A percentile compares a stretch with the other conserved stretches of the same genome.
phyloP scores from a whole-genome alignment of 2,797 vertebrate genomes.

The Crocidura indochinensis region DNA sequence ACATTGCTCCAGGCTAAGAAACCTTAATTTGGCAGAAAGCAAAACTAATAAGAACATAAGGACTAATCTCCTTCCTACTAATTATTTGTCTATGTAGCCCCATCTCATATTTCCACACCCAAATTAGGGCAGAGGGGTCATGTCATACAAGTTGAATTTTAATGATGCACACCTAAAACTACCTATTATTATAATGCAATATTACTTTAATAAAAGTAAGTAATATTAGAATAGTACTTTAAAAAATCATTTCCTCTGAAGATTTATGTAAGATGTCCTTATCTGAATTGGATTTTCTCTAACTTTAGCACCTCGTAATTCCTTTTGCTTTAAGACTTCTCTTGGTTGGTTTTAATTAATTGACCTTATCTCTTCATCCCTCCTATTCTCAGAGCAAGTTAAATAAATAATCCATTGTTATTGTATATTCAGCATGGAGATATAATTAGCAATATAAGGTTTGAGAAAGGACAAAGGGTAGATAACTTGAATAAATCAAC shows the following conservation, averaged over 20 bases:
- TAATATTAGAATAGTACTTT: too few relatives aligned
- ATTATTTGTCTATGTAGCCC: conserved; percentile 1
- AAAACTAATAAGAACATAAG: not conserved
- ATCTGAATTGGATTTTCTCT: not conserved
- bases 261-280: conserved; percentile 3
- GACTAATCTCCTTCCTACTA: not conserved
- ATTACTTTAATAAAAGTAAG: too few relatives aligned
- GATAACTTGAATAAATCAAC: not conserved
- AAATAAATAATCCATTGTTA: not conserved
- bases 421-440: not conserved
- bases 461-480: not conserved
- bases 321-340: not conserved
- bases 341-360: conserved; percentile 1
- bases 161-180: too few relatives aligned
- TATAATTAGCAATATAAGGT: not conserved
- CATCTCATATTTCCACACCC: not conserved
- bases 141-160: too few relatives aligned
- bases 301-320: not conserved
- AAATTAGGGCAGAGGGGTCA: too few relatives aligned
- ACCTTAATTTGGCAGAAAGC: too few relatives aligned
- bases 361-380: not conserved
- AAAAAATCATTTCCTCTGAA: conserved; percentile 19
- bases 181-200: too few relatives aligned
- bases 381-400: not conserved
- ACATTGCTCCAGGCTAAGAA: not conserved